A percentile compares a stretch with the other conserved stretches of the same genome.
Evolutionary conservation across 2,797 vertebrate genomes (phyloP).

Genomic region (Parotocinclus haroldoi): DNA sequence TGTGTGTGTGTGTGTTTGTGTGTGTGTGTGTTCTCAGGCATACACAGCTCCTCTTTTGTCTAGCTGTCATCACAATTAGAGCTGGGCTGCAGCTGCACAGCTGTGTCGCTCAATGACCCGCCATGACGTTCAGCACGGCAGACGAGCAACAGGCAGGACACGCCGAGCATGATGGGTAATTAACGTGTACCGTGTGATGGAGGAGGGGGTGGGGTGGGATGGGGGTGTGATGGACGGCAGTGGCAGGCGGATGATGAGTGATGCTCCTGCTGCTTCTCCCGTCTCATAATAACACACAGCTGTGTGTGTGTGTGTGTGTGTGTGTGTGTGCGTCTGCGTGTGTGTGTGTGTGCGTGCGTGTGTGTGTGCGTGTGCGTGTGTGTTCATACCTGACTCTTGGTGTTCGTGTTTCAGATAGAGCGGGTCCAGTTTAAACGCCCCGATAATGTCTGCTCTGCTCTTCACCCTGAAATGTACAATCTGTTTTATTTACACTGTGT

Average conservation of each 20-base stretch:
- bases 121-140: conserved; percentile 32
- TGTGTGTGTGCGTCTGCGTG: too few relatives aligned
- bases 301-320: too few relatives aligned
- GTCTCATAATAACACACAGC: too few relatives aligned
- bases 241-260: not conserved
- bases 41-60: conserved; percentile 45
- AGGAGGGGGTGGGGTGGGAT: not conserved
- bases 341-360: too few relatives aligned
- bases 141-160: conserved; percentile 27
- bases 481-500: too few relatives aligned
- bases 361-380: too few relatives aligned
- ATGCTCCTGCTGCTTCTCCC: too few relatives aligned
- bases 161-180: conserved; percentile 33
- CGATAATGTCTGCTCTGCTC: conserved; percentile 80
- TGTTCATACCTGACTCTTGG: conserved; percentile 84
- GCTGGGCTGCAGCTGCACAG: conserved; percentile 56
- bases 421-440: conserved; percentile 93
- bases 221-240: not conserved
- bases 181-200: conserved; percentile 11
- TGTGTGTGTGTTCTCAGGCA: conserved; percentile 14
- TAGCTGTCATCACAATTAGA: conserved; percentile 63
- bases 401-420: conserved; percentile 90
- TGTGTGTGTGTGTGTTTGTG: conserved; percentile 22
- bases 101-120: conserved; percentile 44
- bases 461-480: conserved; percentile 69